Evolutionary conservation across 1,140 invertebrate species (phyloP).

Genomic region (Drosophila novamexicana): DNA sequence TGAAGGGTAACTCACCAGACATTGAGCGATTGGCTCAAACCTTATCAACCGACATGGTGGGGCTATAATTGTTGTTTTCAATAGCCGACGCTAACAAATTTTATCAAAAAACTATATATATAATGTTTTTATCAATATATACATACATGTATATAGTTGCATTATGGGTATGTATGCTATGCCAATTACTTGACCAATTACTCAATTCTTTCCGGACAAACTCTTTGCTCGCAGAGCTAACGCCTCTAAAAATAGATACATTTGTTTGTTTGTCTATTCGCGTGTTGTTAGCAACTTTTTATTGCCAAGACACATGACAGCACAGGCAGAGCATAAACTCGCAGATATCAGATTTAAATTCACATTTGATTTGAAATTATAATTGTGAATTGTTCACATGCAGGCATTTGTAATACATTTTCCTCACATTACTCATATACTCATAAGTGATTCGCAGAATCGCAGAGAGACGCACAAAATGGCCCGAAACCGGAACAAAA

Average conservation of each 20-base stretch:
- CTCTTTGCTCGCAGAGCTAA: not conserved
- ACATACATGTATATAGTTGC: too few relatives aligned
- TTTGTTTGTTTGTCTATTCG: slow-evolving; percentile 47
- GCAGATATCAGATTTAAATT: slow-evolving; percentile 50
- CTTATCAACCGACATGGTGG: slow-evolving; percentile 29
- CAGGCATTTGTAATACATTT: too few relatives aligned
- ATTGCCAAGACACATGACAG: slow-evolving; percentile 58
- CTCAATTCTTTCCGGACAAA: not conserved
- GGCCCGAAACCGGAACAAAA: slow-evolving; percentile 32
- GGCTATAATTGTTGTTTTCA: not conserved
- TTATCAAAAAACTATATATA: not conserved
- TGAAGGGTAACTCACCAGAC: slow-evolving; percentile 16
- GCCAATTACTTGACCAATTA: not conserved
- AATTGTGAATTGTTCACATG: slow-evolving; percentile 23
- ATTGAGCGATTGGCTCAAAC: slow-evolving; percentile 18
- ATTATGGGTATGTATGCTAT: too few relatives aligned
- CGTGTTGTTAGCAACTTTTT: slow-evolving; percentile 55
- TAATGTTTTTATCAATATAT: not conserved
- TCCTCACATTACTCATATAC: too few relatives aligned
- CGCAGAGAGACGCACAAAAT: too few relatives aligned
- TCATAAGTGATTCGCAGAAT: too few relatives aligned
- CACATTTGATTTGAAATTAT: slow-evolving; percentile 57
- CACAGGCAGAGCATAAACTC: slow-evolving; percentile 30
- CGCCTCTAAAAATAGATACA: slow-evolving; percentile 21
- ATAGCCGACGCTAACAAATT: not conserved